phyloP scores from a whole-genome alignment of 2,888 invertebrate species.

The Lasioglossum villosulum region DNA sequence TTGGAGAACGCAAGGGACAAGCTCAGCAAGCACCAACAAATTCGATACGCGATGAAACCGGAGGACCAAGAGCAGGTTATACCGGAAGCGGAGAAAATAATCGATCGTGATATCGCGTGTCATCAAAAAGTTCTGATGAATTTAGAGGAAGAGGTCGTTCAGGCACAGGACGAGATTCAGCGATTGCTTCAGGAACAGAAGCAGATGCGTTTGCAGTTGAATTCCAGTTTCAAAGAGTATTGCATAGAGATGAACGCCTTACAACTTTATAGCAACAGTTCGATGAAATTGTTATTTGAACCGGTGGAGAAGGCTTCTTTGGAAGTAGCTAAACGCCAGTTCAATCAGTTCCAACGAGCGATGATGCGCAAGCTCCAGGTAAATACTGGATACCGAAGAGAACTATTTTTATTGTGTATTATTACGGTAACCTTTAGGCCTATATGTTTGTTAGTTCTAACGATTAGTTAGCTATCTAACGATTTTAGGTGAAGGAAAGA shows the following conservation, averaged over 20 bases:
- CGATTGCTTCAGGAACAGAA: not conserved
- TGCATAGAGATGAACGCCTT: constrained; percentile 18
- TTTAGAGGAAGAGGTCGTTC: constrained; percentile 34
- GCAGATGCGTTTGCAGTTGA: constrained; percentile 22
- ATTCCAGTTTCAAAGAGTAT: constrained; percentile 41
- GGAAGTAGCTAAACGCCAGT: constrained; percentile 24
- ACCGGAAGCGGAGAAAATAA: constrained; percentile 16
- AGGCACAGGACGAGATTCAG: constrained; percentile 20
- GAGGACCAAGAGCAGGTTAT: not conserved
- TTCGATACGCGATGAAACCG: constrained; percentile 15
- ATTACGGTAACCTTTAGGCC: not conserved
- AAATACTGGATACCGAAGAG: not conserved
- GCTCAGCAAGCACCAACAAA: constrained; percentile 30
- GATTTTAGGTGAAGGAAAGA: not conserved
- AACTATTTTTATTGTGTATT: not conserved
- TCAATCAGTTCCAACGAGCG: constrained; percentile 36
- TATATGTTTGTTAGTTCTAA: not conserved
- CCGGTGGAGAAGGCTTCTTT: not conserved
- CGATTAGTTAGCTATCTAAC: no score
- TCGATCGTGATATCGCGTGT: constrained; percentile 38
- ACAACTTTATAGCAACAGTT: constrained; percentile 12
- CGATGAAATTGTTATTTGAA: constrained; percentile 24
- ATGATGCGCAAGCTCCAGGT: constrained; percentile 35
- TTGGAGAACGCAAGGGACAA: constrained; percentile 34
- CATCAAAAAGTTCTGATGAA: constrained; percentile 13